phyloP scores from a whole-genome alignment of 2,797 vertebrate species.

The Rhinoraja longicauda region DNA sequence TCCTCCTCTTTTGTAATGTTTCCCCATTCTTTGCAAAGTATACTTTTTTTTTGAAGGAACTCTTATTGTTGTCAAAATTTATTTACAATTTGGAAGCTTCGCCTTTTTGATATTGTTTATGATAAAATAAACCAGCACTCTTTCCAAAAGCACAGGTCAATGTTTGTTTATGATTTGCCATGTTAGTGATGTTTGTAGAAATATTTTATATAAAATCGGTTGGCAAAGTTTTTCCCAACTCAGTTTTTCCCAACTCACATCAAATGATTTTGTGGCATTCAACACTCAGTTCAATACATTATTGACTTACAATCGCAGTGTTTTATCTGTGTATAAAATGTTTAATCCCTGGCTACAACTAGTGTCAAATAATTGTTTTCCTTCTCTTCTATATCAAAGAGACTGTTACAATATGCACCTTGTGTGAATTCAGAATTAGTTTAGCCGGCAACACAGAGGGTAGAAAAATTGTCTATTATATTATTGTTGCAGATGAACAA shows the following conservation, averaged over 20 bases:
- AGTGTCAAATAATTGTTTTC: not conserved
- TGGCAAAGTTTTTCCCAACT: not conserved
- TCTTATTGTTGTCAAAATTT: not conserved
- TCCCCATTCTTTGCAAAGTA: no score
- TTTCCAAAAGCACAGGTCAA: constrained; percentile 13
- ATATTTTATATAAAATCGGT: not conserved
- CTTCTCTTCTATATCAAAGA: not conserved
- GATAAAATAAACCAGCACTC: constrained; percentile 22
- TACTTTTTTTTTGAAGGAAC: constrained; percentile 35
- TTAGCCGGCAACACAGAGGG: not conserved
- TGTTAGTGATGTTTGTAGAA: not conserved
- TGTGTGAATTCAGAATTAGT: not conserved
- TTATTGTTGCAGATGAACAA: not conserved
- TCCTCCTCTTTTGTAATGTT: no score
- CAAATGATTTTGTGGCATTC: constrained; percentile 7
- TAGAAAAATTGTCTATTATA: not conserved
- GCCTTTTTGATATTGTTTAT: constrained; percentile 39
- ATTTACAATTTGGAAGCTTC: constrained; percentile 9
- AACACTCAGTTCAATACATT: not conserved
- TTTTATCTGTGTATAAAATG: not conserved
- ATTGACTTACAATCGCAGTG: constrained; percentile 12
- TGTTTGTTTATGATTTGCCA: constrained; percentile 33
- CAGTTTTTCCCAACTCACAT: constrained; percentile 34
- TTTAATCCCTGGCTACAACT: not conserved
- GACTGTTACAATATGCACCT: not conserved